Conservation (phyloP, 2,888 invertebrate genomes). For the Halictus quadricinctus region DNA sequence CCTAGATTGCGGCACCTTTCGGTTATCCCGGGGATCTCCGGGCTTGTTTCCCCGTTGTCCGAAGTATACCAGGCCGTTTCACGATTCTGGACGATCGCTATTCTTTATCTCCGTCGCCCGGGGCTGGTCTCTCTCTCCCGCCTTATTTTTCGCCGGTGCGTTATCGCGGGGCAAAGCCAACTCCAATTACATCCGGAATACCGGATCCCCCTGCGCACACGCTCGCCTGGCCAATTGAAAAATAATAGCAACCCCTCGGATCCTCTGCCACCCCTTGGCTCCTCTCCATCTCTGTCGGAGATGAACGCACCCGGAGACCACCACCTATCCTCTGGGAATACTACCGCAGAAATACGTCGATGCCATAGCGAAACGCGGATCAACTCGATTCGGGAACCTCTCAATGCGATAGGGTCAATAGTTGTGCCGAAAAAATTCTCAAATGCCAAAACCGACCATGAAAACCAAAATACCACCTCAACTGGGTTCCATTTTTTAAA, state of each 20-base stretch:
- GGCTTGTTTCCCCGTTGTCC: not conserved
- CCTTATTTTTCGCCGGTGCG: conserved; percentile 72
- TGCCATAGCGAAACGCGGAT: not conserved
- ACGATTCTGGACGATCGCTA: conserved; percentile 36
- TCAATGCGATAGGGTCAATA: too few relatives aligned
- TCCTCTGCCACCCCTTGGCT: conserved; percentile 3
- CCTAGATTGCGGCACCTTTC: not conserved
- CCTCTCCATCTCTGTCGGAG: conserved; percentile 14
- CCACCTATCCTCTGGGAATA: conserved; percentile 37
- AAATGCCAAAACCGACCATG: too few relatives aligned
- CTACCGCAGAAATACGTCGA: conserved; percentile 44
- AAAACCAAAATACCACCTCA: too few relatives aligned
- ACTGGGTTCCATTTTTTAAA: too few relatives aligned
- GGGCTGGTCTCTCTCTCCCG: conserved; percentile 37
- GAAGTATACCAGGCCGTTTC: not conserved
- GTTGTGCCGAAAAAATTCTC: too few relatives aligned
- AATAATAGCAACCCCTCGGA: conserved; percentile 78
- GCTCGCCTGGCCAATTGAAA: conserved; percentile 80
- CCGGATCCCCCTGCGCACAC: conserved; percentile 73
- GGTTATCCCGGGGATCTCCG: not conserved
- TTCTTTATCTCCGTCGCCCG: conserved; percentile 59
- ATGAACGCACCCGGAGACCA: conserved; percentile 1
- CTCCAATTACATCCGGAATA: conserved; percentile 80
- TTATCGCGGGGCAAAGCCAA: conserved; percentile 73
- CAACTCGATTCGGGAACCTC: not conserved